Percentiles rank a stretch among this genome's conserved stretches.
phyloP scores from a whole-genome alignment of 1,140 invertebrate species.

The Drosophila pruinosa region DNA sequence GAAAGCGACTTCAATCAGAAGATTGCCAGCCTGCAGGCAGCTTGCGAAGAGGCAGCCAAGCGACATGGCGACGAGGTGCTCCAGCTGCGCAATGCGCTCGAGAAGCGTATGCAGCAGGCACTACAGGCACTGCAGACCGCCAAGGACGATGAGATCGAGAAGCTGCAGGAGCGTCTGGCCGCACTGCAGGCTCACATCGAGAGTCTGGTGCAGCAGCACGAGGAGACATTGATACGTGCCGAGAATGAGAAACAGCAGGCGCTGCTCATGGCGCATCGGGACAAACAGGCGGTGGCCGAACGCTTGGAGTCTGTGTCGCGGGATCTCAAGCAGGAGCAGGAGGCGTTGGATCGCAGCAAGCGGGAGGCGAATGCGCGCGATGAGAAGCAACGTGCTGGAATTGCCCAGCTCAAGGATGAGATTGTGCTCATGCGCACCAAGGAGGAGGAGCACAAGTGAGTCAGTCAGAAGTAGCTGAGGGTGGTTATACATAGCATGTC shows the following conservation, averaged over 20 bases:
- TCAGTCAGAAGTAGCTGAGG: too few relatives aligned
- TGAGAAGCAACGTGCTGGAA: constrained; percentile 88
- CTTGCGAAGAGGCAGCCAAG: constrained; percentile 88
- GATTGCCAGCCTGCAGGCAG: constrained; percentile 88
- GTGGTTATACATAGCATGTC: too few relatives aligned
- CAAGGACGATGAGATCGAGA: constrained; percentile 89
- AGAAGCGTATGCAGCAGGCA: constrained; percentile 89
- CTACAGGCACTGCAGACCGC: constrained; percentile 88
- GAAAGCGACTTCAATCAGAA: constrained; percentile 91
- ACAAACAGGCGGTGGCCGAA: constrained; percentile 91
- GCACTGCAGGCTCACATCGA: constrained; percentile 90
- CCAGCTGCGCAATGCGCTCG: constrained; percentile 87
- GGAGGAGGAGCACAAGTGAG: constrained; percentile 88
- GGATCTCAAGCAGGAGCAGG: constrained; percentile 89
- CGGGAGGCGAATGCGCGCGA: constrained; percentile 87
- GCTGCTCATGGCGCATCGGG: constrained; percentile 93
- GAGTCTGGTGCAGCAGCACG: constrained; percentile 91
- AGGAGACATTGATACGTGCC: constrained; percentile 91
- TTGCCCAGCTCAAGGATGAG: constrained; percentile 90
- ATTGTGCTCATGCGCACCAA: constrained; percentile 86
- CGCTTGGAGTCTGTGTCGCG: constrained; percentile 88
- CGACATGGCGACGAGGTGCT: constrained; percentile 92
- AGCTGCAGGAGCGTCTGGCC: constrained; percentile 88
- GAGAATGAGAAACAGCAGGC: constrained; percentile 95
- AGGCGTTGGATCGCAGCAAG: constrained; percentile 87